Evolutionary conservation across 2,888 invertebrate species (phyloP), one percentile per base, ranked within the genome.

Genomic region (Nomada ferruginata): DNA sequence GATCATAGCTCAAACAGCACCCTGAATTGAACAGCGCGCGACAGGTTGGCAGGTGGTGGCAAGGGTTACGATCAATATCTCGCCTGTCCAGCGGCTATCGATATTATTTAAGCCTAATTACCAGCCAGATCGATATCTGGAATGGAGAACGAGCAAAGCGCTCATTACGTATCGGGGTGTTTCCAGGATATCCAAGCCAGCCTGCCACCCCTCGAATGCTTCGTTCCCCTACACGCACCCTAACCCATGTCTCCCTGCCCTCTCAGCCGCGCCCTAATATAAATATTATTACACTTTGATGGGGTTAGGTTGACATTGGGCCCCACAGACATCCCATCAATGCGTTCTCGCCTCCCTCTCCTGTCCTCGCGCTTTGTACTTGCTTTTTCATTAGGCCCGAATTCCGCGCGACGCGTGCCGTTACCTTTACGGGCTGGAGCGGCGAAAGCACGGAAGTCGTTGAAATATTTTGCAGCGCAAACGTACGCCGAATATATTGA

Each of bases 271-370:
- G 89, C 92, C 93, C 93, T 93, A 93, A 93, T 93, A 93, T 93
- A 93, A 93, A 93, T 93, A 93, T 93, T 93, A 93, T 93, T 93
- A 93, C 93, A 93, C 92, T 93, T 93, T 93, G 93, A 93, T 93
- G 91, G 93, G 93, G 93, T 93, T 93, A 93, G 90, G 91, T 92
- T 92, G 93, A 93, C 92, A 93, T 92, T 91, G 91, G 92, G 86
- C 85, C 89, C 85, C 89, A 66, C 82, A 80, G 83, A 85, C 76
- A 84, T 78, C 82, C 77, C 82, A 79, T 87, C 82, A 82, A 89
- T 86, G 85, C 83, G 83, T 83, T 72, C 76, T 75, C 71, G 76
- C 79, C 65, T 72, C 77, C 69, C 64, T 76, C 68, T 55, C 57
- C 70, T 79, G 29, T 23, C 53, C 57, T 55, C 61, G 52, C 61